Evolutionary conservation across 1,140 invertebrate species (phyloP).

Genomic region (Ridgeia piscesae): DNA sequence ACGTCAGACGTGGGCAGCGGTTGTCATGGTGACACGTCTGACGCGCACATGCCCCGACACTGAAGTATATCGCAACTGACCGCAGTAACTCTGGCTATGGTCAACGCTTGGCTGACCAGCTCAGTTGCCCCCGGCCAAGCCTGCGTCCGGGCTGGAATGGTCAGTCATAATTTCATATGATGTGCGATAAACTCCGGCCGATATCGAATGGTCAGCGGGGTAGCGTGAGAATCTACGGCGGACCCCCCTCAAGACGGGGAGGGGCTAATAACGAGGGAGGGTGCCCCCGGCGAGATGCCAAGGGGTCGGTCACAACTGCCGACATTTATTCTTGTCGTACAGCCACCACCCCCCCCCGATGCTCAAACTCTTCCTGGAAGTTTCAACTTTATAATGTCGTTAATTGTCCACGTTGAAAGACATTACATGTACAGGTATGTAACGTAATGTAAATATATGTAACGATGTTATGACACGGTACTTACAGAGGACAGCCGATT

Average conservation of each 20-base stretch:
- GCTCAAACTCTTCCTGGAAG: too few species aligned
- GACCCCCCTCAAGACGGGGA: not conserved
- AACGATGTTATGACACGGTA: too few species aligned
- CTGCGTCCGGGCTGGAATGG: not conserved
- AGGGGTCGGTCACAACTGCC: too few species aligned
- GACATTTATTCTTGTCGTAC: too few species aligned
- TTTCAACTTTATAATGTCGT: too few species aligned
- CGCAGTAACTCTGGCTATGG: not conserved
- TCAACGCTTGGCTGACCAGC: not conserved
- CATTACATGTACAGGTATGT: too few species aligned
- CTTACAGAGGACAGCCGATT: too few species aligned
- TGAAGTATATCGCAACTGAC: slow-evolving; percentile 5
- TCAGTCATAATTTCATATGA: not conserved
- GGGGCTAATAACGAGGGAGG: not conserved
- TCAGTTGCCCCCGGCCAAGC: not conserved
- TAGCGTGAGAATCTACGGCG: not conserved
- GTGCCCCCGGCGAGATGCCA: too few species aligned
- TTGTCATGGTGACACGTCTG: not conserved
- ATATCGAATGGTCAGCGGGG: not conserved
- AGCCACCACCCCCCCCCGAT: too few species aligned
- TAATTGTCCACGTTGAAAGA: too few species aligned
- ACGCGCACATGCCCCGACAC: not conserved
- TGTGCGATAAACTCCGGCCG: not conserved
- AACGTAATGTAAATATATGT: too few species aligned
- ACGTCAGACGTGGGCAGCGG: too few species aligned